These are phyloP conservation scores for Baccha elongata DNA, from an alignment of 2,888 invertebrate genomes.

Conservation along the genomic window DNA sequence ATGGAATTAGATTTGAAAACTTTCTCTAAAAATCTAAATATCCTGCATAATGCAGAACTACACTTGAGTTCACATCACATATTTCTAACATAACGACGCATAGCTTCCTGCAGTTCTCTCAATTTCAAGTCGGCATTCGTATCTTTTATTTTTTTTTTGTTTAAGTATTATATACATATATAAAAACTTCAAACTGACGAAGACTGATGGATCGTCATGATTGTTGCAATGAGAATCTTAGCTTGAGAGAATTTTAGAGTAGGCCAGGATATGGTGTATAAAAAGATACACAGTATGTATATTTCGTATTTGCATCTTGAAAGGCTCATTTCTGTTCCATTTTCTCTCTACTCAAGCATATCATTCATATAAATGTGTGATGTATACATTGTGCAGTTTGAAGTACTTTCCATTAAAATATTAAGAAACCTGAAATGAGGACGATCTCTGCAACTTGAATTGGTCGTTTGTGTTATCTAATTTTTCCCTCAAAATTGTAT, in stretches of 20 bases:
- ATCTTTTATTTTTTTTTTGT: background rate
- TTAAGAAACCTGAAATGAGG: conserved; percentile 50
- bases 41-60: conserved; percentile 58
- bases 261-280: too few relatives aligned
- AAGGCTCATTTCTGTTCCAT: conserved; percentile 52
- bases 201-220: conserved; percentile 47
- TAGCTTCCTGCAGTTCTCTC: conserved; percentile 5
- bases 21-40: conserved; percentile 58
- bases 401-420: conserved; percentile 64
- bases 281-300: conserved; percentile 44
- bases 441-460: conserved; percentile 33
- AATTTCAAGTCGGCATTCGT: conserved; percentile 22
- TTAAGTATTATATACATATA: background rate
- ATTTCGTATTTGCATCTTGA: conserved; percentile 61
- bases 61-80: conserved; percentile 50
- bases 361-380: background rate
- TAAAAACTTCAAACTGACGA: conserved; percentile 9
- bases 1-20: conserved; percentile 47
- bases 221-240: conserved; percentile 38
- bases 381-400: conserved; percentile 41
- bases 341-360: conserved; percentile 9
- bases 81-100: background rate
- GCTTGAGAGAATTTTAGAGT: conserved; percentile 60
- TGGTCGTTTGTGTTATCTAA: conserved; percentile 31
- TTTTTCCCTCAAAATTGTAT: conserved; percentile 26